A percentile compares a stretch with the other conserved stretches of the same genome.
Evolutionary conservation across 2,888 invertebrate genomes (phyloP).

Genomic region (Branchipolynoe longqiensis): DNA sequence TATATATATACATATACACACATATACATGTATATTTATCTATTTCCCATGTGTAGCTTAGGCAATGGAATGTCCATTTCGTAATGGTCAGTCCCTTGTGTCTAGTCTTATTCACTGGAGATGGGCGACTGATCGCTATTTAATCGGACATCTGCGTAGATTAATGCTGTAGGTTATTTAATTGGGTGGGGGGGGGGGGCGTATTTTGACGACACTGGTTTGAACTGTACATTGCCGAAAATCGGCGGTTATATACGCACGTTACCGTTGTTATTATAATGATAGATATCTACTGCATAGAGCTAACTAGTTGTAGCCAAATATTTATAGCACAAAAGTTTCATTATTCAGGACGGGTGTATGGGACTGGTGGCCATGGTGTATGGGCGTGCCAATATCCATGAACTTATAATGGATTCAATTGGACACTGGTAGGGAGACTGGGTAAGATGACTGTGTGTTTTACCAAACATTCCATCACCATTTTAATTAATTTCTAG

Average conservation of each 20-base stretch:
- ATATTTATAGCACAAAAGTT: constrained; percentile 2
- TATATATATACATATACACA: background rate
- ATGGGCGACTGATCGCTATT: no score
- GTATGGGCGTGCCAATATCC: constrained; percentile 19
- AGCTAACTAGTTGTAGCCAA: constrained; percentile 28
- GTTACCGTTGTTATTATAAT: background rate
- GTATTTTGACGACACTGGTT: background rate
- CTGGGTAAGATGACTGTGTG: no score
- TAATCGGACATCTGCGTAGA: no score
- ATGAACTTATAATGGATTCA: constrained; percentile 39
- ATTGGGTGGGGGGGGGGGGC: background rate
- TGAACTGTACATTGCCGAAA: constrained; percentile 4
- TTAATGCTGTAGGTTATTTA: constrained; percentile 43
- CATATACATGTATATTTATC: background rate
- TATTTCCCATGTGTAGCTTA: constrained; percentile 12
- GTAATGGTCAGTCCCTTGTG: no score
- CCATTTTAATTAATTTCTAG: no score
- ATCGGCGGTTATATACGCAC: constrained; percentile 20
- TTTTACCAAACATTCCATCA: no score
- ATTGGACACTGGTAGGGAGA: no score
- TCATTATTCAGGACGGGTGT: constrained; percentile 32
- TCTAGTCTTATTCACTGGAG: no score
- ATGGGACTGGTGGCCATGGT: constrained; percentile 9
- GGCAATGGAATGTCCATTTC: background rate
- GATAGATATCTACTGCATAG: background rate